Base-by-base conservation (phyloP, 2,888 invertebrate genomes). In the Drosophila picticornis region DNA sequence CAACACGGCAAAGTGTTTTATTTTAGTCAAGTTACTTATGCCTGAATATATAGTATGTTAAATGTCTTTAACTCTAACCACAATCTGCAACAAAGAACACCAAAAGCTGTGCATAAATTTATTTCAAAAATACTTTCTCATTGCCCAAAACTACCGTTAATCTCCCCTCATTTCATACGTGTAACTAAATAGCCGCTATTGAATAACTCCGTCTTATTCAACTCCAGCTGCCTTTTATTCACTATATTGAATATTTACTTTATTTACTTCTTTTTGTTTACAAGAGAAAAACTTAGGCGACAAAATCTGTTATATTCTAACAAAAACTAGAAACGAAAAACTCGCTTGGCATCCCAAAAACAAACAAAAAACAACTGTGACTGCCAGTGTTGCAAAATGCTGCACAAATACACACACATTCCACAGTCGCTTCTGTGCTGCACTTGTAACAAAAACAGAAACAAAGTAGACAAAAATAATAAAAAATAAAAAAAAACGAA, bases 361-460 rank as follows among this genome's bases (percentile, higher is more conserved):
- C 7, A 19, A n/a, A 34, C 1, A 27, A 19, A 51, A 73, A 60
- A 68, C 50, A 75, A 74, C 56, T 64, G 64, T 61, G 50, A 43
- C 48, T 50, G 19, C 13, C 66, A 83, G 83, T 83, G 85, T 83
- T 83, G 88, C 80, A 72, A 84, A 83, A 84, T 64, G 68, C 36
- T 16, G 40, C 27, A 51, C 25, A 56, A 43, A 11, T 51, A 65
- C 55, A 64, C 55, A 76, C 57, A 72, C 60, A 65, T 60, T 60
- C 52, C 58, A 64, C 43, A 55, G 36, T 68, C 50, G 66, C 60
- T 83, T 86, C 86, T 55, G 72, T 52, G 72, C 55, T 83, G 83
- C 83, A 83, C 83, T 83, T 83, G 84, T 82, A 82, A 71, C 68
- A 79, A 62, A 59, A 59, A 55, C 43, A 56, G 59, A 58, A 63